Percentiles rank a stretch among this genome's conserved stretches.
Evolutionary conservation across 2,113 vertebrate genomes (phyloP).

Genomic region (Pseudorasbora parva): DNA sequence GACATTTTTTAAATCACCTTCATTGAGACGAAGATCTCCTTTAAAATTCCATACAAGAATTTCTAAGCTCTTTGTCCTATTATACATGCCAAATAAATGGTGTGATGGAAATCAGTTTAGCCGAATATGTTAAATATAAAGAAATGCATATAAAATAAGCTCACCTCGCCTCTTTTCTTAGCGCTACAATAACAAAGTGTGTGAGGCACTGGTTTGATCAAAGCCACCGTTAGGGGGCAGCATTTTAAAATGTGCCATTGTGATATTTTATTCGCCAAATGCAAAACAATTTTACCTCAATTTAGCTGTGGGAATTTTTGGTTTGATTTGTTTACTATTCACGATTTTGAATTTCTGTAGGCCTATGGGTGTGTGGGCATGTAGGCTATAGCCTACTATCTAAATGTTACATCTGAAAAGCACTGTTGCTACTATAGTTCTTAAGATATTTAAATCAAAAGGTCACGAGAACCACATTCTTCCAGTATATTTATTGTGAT

Average conservation of each 20-base stretch:
- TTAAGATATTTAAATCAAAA: no score
- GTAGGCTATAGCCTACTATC: no score
- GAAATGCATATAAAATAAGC: no score
- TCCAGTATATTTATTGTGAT: no score
- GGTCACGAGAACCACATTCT: no score
- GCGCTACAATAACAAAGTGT: background rate
- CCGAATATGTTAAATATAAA: background rate
- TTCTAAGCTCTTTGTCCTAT: no score
- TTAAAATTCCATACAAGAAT: slow-evolving; percentile 37
- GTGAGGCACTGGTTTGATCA: background rate
- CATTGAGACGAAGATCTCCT: slow-evolving; percentile 83
- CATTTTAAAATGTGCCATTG: background rate
- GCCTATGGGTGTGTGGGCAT: no score
- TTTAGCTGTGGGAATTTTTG: background rate
- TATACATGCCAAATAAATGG: background rate
- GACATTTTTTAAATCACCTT: slow-evolving; percentile 51
- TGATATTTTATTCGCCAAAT: slow-evolving; percentile 65
- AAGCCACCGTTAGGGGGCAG: background rate
- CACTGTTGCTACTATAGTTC: no score
- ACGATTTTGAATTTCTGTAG: background rate
- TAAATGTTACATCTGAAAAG: no score
- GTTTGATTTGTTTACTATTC: background rate
- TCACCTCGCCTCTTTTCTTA: no score
- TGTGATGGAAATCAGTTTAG: background rate
- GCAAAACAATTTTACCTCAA: slow-evolving; percentile 38